phyloP scores from a whole-genome alignment of 2,113 vertebrate species.

The Corythaixoides concolor region DNA sequence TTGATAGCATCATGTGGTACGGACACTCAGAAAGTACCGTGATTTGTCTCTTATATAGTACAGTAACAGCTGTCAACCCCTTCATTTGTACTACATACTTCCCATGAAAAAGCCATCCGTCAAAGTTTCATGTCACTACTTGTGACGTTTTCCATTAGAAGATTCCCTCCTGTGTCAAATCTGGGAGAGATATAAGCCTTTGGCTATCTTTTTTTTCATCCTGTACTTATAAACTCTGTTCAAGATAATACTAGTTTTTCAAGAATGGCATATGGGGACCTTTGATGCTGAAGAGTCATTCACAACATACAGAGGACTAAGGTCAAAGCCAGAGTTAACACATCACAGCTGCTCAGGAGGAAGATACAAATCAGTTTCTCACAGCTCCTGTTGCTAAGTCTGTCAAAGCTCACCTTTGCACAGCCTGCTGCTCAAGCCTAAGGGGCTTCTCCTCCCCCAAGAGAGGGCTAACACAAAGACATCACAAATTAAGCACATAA shows the following conservation, averaged over 20 bases:
- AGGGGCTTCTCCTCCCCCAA: neutral
- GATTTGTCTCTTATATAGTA: neutral
- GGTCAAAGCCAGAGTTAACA: neutral
- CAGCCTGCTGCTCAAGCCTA: neutral
- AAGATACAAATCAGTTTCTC: fast-evolving
- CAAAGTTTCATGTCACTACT: neutral
- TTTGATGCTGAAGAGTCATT: neutral
- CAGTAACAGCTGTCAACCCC: neutral
- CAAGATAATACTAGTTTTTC: neutral
- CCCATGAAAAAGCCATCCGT: neutral
- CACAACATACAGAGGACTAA: neutral
- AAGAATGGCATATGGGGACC: neutral
- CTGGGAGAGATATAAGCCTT: neutral
- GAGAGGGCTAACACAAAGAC: neutral
- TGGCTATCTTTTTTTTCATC: conserved; percentile 23
- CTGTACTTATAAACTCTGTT: neutral
- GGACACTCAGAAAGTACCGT: neutral
- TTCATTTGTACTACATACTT: neutral
- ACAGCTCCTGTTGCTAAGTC: neutral
- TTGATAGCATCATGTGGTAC: neutral
- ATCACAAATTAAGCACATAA: neutral
- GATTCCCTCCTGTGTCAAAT: neutral
- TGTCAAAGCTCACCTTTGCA: neutral
- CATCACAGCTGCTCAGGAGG: neutral
- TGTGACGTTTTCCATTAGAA: neutral